These are phyloP conservation scores for Cryptosula pallasiana DNA, from an alignment of 2,888 invertebrate genomes.

Conservation along the genomic window DNA sequence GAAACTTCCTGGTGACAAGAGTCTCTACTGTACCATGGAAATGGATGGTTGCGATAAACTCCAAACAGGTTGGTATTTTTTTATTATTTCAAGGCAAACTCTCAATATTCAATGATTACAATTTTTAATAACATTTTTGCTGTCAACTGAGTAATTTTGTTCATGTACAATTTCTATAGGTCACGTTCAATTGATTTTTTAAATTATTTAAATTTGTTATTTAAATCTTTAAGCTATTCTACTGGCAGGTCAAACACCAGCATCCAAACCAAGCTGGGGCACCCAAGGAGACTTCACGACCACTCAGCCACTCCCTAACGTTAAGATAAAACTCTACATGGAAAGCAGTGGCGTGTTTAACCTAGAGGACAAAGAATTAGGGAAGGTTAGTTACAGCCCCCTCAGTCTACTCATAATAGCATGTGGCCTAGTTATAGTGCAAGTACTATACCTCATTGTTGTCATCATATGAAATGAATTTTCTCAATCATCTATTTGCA, in stretches of 20 bases:
- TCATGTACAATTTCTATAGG: no score
- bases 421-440: no score
- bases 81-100: no score
- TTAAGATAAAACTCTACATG: conserved; percentile 95
- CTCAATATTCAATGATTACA: no score
- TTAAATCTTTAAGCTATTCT: no score
- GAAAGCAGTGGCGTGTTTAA: conserved; percentile 95
- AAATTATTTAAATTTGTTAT: no score
- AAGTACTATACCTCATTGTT: no score
- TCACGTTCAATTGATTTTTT: no score
- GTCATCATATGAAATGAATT: no score
- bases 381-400: conserved; percentile 71
- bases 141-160: no score
- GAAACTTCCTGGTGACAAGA: conserved; percentile 91
- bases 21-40: conserved; percentile 99
- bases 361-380: conserved; percentile 97
- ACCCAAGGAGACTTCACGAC: conserved; percentile 99
- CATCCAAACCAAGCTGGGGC: conserved; percentile 98
- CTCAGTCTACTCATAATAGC: no score
- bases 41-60: conserved; percentile 98
- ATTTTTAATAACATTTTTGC: no score
- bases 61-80: conserved; percentile 98
- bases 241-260: conserved; percentile 51
- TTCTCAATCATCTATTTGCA: neutral
- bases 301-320: conserved; percentile 89